Conservation (phyloP, 1,140 invertebrate species). For the Popillia japonica region DNA sequence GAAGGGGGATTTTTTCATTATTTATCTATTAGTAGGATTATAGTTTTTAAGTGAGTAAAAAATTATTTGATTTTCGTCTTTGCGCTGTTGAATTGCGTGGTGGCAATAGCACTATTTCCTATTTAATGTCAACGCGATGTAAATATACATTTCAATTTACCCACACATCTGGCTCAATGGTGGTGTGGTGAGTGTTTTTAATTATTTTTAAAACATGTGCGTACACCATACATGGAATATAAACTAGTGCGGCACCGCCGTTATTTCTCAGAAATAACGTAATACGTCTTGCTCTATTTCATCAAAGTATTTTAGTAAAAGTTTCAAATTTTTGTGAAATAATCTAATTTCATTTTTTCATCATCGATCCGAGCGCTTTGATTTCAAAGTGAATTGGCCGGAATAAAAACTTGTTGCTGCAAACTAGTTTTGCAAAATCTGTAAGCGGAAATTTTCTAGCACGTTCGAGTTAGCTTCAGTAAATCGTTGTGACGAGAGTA, state of each 20-base stretch:
- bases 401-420: too few species aligned
- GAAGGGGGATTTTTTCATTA: background rate
- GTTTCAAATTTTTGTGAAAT: too few species aligned
- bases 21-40: background rate
- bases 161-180: constrained; percentile 15
- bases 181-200: constrained; percentile 22
- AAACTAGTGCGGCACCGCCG: background rate
- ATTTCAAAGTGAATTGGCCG: too few species aligned
- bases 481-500: too few species aligned
- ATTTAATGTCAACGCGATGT: constrained; percentile 25
- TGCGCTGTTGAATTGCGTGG: background rate
- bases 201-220: constrained; percentile 28
- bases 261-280: background rate
- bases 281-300: too few species aligned
- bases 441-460: too few species aligned
- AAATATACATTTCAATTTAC: background rate
- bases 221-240: background rate
- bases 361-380: too few species aligned
- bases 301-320: too few species aligned
- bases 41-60: constrained; percentile 9
- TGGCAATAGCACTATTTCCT: background rate
- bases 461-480: too few species aligned
- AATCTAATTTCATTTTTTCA: too few species aligned
- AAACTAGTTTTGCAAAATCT: too few species aligned
- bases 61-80: background rate